Evolutionary conservation across 2,113 vertebrate genomes (phyloP), one percentile per base, ranked within the genome.

Genomic region (Aramus guarauna): DNA sequence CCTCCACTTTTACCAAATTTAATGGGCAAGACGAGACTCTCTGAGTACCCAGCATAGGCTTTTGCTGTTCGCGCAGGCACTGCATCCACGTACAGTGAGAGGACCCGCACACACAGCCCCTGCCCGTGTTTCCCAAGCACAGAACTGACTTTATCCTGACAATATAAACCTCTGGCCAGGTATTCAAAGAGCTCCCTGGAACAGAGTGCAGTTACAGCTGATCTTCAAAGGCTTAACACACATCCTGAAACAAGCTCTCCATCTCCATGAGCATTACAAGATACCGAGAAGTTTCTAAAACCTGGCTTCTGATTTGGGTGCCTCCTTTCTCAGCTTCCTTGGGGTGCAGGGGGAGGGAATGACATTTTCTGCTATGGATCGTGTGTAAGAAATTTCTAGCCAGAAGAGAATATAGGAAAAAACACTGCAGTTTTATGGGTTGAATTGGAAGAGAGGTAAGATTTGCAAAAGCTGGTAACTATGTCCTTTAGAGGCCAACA

Each of bases 11-110:
- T 23, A 71, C 4, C 3, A 2, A 52, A 81, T 73, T 66, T 41
- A 59, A 30, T 18, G 21, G 23, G 29, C 27, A 66, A 72, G 20
- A 56, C 0, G 0, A 91, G 22, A 36, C 15, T 18, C 15, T 41
- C 41, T 2, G 8, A 66, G 36, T 15, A 71, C 2, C 23, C 72
- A 83, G 58, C 15, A 45, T 1, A 56, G n/a, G 11, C 11, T 55
- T 67, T 16, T 19, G 41, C 39, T 81, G 41, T 59, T 92, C 48
- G 72, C 27, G 21, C 23, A 85, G 11, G 19, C 15, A 50, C 14
- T 53, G 29, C 26, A 77, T 12, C 22, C 4, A 22, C 39, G 12
- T 5, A n/a, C 24, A 81, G 41, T 0, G 0, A 58, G 15, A 78
- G 22, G 17, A 88, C 18, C 23, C 45, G 6, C 1, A 3, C 14